Evolutionary conservation across 2,797 vertebrate species (phyloP), one percentile per base, ranked within the genome.

Genomic region (Phoebastria nigripes): DNA sequence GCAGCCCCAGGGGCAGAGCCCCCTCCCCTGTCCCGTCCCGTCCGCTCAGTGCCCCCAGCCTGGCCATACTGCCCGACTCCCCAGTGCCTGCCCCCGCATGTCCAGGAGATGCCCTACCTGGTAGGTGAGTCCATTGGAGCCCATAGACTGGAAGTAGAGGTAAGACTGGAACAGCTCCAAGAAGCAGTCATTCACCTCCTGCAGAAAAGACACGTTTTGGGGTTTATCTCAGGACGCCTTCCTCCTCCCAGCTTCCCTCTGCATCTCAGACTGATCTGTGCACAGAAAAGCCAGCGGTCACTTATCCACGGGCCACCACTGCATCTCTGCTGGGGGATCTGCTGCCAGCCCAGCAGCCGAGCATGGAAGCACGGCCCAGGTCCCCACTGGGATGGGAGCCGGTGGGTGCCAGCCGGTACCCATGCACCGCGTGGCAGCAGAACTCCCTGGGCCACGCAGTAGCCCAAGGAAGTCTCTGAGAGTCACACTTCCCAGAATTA

Each of bases 111-210:
- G 59, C 33, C 97, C 95, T 96, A 99, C 99, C 98, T 99, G 99
- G 96, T 99, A 99, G 42, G 98, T 99, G 94, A 99, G 97, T 85
- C 99, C 99, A 0, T 98, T 98, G 18, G 98, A 98, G 89, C 98
- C 99, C 63, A 98, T 97, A 22, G 99, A 99, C 93, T 99, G 98
- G 95, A 99, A 99, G 97, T 99, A 99, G 91, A 99, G 99, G 97
- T 99, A 98, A 69, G 99, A 99, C 96, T 99, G 98, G 97, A 99
- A 99, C 17, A 99, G 98, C 94, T 99, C 99, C 98, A 99, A 97
- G 97, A 99, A 99, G 97, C 99, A 99, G 94, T 99, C 99, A 3
- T 98, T 99, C 93, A 98, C 83, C 88, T 99, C 99, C 99, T 99
- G 96, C 44, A 82, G 76, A 69, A 54, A 69, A 97, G 29, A 94